Evolutionary conservation across 1,140 invertebrate species (phyloP).

Genomic region (Drosophila miranda): DNA sequence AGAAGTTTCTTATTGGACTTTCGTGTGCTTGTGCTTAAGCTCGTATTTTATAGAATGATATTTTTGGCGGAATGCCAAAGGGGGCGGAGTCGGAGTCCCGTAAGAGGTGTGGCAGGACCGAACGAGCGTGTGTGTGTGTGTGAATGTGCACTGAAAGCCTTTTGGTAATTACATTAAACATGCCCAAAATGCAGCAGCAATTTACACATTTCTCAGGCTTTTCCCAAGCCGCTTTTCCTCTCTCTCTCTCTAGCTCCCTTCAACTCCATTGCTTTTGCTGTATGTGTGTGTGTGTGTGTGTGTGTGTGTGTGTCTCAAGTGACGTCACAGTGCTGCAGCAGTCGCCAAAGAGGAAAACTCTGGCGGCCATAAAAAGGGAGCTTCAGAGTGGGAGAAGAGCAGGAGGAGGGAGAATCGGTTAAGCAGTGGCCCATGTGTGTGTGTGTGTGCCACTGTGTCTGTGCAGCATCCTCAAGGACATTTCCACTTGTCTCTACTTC

Average conservation of each 20-base stretch:
- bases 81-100: conserved; percentile 2
- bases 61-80: conserved; percentile 69
- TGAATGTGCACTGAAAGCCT: conserved; percentile 74
- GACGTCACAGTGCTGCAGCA: conserved; percentile 58
- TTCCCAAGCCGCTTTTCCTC: neutral
- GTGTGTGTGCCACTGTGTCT: conserved; percentile 9
- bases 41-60: conserved; percentile 81
- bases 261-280: conserved; percentile 18
- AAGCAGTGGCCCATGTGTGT: conserved; percentile 40
- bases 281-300: conserved; percentile 5
- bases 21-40: conserved; percentile 68
- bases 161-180: conserved; percentile 81
- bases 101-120: neutral
- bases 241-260: neutral
- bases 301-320: conserved; percentile 13
- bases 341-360: conserved; percentile 63
- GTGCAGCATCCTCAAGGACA: conserved; percentile 66
- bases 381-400: conserved; percentile 5
- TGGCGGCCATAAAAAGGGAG: conserved; percentile 61
- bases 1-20: conserved; percentile 77
- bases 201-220: conserved; percentile 61
- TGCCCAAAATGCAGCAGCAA: conserved; percentile 78
- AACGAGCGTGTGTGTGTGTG: conserved; percentile 26
- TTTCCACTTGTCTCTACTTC: conserved; percentile 75
- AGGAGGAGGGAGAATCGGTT: conserved; percentile 48